Evolutionary conservation across 2,888 invertebrate species (phyloP).

Genomic region (Lasioglossum marginatum): DNA sequence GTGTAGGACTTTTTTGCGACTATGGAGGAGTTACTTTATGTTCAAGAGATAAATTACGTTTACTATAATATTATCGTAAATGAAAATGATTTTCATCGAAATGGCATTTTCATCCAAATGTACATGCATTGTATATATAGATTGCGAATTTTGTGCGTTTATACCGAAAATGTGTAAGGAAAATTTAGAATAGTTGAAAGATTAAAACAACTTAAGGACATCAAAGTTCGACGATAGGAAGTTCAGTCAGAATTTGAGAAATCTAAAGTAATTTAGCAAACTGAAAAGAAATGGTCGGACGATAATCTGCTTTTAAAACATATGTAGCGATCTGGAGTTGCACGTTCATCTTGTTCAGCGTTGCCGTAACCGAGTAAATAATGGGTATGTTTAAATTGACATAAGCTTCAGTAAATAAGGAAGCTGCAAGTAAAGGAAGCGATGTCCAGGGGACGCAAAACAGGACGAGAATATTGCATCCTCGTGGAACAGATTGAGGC

Average conservation of each 20-base stretch:
- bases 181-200: neutral
- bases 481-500: neutral
- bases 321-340: neutral
- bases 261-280: too few species aligned
- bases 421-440: neutral
- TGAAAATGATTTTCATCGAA: too few species aligned
- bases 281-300: neutral
- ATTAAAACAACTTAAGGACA: neutral
- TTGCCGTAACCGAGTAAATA: neutral
- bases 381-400: conserved; percentile 36
- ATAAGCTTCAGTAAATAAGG: conserved; percentile 31
- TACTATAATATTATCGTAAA: too few species aligned
- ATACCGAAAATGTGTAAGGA: neutral
- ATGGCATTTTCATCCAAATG: too few species aligned
- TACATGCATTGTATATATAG: neutral
- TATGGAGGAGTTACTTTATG: too few species aligned
- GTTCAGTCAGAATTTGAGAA: too few species aligned
- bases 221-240: too few species aligned
- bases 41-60: too few species aligned
- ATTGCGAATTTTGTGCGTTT: neutral
- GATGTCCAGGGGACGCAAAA: neutral
- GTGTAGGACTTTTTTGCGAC: too few species aligned
- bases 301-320: neutral
- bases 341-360: neutral
- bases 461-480: conserved; percentile 24